These are phyloP conservation scores for Anniella stebbinsi DNA, from an alignment of 2,797 vertebrate genomes.

Conservation along the genomic window DNA sequence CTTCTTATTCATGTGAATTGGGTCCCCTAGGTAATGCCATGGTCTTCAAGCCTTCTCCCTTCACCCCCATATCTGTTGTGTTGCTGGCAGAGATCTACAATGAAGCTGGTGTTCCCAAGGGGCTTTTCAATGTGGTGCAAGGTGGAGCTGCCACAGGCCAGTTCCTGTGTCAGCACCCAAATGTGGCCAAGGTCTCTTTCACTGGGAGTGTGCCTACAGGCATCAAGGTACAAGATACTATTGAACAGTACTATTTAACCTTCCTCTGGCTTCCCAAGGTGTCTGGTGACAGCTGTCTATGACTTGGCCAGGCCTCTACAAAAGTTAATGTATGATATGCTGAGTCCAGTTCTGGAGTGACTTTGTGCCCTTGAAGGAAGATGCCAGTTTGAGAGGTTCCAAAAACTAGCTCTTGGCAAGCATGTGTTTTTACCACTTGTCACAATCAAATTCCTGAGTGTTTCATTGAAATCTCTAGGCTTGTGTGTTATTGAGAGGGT, in stretches of 20 bases:
- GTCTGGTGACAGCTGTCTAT: no score
- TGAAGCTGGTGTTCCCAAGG: slow-evolving; percentile 89
- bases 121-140: slow-evolving; percentile 96
- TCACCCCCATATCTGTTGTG: slow-evolving; percentile 89
- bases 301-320: background rate
- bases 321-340: background rate
- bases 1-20: slow-evolving; percentile 18
- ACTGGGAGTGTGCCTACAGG: slow-evolving; percentile 97
- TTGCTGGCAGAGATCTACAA: slow-evolving; percentile 94
- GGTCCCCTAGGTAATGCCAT: slow-evolving; percentile 89
- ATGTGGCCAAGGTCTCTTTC: slow-evolving; percentile 95
- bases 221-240: slow-evolving; percentile 84
- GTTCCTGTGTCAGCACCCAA: slow-evolving; percentile 90
- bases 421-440: background rate
- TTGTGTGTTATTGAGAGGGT: background rate
- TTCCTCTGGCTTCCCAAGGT: background rate
- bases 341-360: background rate
- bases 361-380: background rate
- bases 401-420: background rate
- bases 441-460: no score
- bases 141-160: slow-evolving; percentile 92
- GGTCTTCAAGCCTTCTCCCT: slow-evolving; percentile 95
- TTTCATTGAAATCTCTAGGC: background rate
- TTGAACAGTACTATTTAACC: rapidly evolving
- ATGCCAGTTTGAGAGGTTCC: background rate